Percentiles rank a stretch among this genome's conserved stretches.
phyloP scores from a whole-genome alignment of 2,797 vertebrate species.

The Eulemur coronatus region DNA sequence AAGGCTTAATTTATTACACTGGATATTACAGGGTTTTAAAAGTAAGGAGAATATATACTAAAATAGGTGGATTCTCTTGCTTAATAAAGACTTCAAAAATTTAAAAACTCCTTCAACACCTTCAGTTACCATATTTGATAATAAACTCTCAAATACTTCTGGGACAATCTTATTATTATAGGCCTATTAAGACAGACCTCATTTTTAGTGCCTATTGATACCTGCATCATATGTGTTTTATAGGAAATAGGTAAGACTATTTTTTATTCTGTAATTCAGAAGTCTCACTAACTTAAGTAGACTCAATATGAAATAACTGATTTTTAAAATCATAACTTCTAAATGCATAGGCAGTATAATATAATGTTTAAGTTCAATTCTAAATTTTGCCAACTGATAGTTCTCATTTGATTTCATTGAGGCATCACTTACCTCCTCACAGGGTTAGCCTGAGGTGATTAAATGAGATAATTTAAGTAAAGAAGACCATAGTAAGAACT shows the following conservation, averaged over 20 bases:
- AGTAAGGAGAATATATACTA: background rate
- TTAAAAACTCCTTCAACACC: background rate
- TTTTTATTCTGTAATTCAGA: constrained; percentile 21
- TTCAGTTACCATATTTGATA: background rate
- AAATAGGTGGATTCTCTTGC: background rate
- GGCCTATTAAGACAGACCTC: background rate
- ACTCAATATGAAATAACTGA: background rate
- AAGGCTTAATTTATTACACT: background rate
- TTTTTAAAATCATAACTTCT: background rate
- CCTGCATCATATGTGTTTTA: background rate
- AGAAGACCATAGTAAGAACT: background rate
- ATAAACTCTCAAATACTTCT: constrained; percentile 2
- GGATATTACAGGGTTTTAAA: background rate
- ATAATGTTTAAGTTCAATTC: background rate
- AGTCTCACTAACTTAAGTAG: constrained; percentile 14
- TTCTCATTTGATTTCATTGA: background rate
- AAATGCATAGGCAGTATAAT: background rate
- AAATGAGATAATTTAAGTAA: constrained; percentile 19
- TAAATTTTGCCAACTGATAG: background rate
- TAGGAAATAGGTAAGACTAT: background rate
- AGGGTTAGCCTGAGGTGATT: background rate
- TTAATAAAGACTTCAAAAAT: background rate
- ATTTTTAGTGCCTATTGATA: background rate
- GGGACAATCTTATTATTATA: background rate
- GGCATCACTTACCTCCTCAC: background rate